Evolutionary conservation across 2,888 invertebrate genomes (phyloP).

Genomic region (Apamea crenata): DNA sequence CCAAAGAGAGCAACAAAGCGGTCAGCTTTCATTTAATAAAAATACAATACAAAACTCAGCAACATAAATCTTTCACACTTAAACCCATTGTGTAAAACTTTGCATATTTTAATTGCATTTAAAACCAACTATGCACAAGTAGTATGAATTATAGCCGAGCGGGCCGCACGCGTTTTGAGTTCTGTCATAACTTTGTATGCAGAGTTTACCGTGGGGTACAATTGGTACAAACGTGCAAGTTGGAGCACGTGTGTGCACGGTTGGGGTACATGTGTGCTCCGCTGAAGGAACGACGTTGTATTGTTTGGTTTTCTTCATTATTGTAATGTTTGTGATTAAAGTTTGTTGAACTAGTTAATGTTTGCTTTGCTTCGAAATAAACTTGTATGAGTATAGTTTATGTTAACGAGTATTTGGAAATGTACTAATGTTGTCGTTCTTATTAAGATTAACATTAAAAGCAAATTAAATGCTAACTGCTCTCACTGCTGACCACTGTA

Average conservation of each 20-base stretch:
- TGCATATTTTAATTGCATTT: constrained; percentile 37
- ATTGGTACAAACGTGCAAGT: background rate
- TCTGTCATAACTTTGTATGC: constrained; percentile 6
- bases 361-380: background rate
- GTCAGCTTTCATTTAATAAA: background rate
- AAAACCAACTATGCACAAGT: constrained; percentile 6
- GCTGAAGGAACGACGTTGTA: background rate
- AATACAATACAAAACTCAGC: background rate
- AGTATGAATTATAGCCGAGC: background rate
- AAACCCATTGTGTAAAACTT: background rate
- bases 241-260: background rate
- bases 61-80: constrained; percentile 12
- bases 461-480: too few relatives aligned
- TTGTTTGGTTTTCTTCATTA: constrained; percentile 8
- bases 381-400: background rate
- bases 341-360: constrained; percentile 10
- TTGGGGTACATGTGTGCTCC: background rate
- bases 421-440: background rate
- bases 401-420: background rate
- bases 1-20: background rate
- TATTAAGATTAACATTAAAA: background rate
- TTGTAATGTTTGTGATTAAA: constrained; percentile 14
- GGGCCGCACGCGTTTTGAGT: background rate
- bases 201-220: background rate
- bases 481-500: too few relatives aligned